Base-by-base conservation (phyloP, 2,113 vertebrate species). In the Hemiscyllium ocellatum region DNA sequence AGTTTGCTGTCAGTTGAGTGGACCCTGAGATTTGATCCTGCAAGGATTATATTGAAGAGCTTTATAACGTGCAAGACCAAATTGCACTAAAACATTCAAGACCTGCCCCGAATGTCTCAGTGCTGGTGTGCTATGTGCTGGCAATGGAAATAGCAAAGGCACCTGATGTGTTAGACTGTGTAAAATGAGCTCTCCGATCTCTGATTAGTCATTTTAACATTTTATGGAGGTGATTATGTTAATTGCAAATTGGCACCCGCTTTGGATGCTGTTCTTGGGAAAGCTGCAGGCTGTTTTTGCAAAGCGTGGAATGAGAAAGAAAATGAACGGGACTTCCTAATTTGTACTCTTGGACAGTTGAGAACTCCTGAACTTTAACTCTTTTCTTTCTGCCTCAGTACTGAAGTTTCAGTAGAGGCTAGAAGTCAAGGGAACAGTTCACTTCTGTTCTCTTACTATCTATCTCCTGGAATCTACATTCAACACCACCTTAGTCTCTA, bases 141-240 rank as follows among this genome's bases (percentile, higher is more conserved):
- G 61, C 89, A 66, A 33, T 93, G 22, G 61, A 66, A 93, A 93
- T 10, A 93, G 61, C 61, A 68, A 61, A 68, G 61, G 3, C 61
- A 93, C 89, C 89, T 93, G 56, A 93, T 93, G 89, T 93, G 89
- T 93, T 37, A 91, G 89, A 91, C 65, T 66, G 89, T 93, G 17
- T 66, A 66, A 93, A 93, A 93, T 66, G 61, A 66, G 65, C 89
- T 93, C 89, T 33, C 61, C 61, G 19, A 93, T 66, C 33, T 37
- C n/a, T 66, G 89, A 93, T 93, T 93, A 93, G 89, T 93, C 61
- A 93, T 93, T 93, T 93, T 37, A 93, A n/a, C n/a, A 6, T 66
- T 93, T 93, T 93, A 93, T 93, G 56, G 89, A 93, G 61, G 61
- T 93, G 89, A 93, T 93, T 68, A 93, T 93, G 89, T 93, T 93